Percentiles rank a stretch among this genome's conserved stretches.
phyloP scores from a whole-genome alignment of 1,140 invertebrate genomes.

The Harpegnathos saltator region DNA sequence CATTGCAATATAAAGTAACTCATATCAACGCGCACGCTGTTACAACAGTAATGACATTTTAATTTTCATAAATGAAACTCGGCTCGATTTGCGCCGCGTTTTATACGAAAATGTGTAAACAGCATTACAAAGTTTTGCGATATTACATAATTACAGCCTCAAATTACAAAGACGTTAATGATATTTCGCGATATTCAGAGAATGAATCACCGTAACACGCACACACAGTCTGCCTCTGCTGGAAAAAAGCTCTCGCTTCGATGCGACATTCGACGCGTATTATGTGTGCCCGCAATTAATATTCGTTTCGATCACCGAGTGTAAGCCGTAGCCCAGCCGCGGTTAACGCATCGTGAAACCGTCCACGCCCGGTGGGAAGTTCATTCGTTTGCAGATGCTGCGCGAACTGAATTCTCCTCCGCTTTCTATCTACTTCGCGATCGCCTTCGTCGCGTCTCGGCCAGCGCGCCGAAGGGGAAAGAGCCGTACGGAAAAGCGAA shows the following conservation, averaged over 20 bases:
- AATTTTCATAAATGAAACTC: background rate
- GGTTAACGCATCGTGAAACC: background rate
- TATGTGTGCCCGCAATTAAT: conserved; percentile 5
- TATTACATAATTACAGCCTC: too few relatives aligned
- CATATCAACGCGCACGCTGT: background rate
- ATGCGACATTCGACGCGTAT: background rate
- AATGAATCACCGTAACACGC: too few relatives aligned
- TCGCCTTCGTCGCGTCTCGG: conserved; percentile 1
- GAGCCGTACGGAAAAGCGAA: conserved; percentile 70
- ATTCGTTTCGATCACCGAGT: background rate
- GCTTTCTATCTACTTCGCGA: conserved; percentile 6
- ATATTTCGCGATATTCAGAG: too few relatives aligned
- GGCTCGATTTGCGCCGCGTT: too few relatives aligned
- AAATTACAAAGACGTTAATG: too few relatives aligned
- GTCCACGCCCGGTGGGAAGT: background rate
- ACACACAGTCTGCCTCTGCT: too few relatives aligned
- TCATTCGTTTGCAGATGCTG: conserved; percentile 35
- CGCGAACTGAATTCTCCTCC: too few relatives aligned
- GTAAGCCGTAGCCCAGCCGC: background rate
- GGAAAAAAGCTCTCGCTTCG: too few relatives aligned
- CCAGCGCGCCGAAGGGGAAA: conserved; percentile 54
- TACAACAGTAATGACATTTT: background rate
- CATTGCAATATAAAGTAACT: background rate
- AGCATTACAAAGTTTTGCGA: too few relatives aligned
- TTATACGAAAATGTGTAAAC: too few relatives aligned